phyloP scores from a whole-genome alignment of 92 coral and sea anemone genomes.

The Anthopleura xanthogrammica region DNA sequence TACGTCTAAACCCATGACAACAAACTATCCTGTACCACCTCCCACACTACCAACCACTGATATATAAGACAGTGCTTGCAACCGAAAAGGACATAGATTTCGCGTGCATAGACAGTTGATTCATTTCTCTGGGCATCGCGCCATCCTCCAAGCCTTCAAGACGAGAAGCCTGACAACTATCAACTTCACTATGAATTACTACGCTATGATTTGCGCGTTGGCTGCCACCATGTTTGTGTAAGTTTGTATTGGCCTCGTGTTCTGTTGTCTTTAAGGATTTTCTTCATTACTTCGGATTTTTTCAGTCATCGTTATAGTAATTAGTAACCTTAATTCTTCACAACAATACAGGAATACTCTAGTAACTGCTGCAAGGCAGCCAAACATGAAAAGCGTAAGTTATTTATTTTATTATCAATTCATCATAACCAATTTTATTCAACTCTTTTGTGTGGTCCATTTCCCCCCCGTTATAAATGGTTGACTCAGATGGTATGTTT shows the following conservation, averaged over 20 bases:
- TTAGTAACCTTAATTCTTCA: neutral
- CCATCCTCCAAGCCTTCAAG: neutral
- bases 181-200: neutral
- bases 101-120: neutral
- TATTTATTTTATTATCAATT: too few relatives aligned
- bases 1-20: conserved; percentile 22
- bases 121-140: neutral
- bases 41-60: conserved; percentile 25
- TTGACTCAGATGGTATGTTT: neutral
- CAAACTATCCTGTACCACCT: conserved; percentile 12
- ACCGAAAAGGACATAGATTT: neutral
- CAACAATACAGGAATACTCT: neutral
- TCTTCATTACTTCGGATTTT: neutral
- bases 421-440: too few relatives aligned
- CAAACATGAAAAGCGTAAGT: neutral
- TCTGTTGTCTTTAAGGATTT: conserved; percentile 5
- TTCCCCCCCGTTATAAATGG: neutral
- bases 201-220: neutral
- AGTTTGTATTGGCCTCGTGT: neutral
- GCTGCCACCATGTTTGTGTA: conserved; percentile 12
- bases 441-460: too few relatives aligned
- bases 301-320: neutral
- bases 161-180: neutral
- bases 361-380: neutral
- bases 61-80: conserved; percentile 11